Base-by-base conservation (phyloP, 1,140 invertebrate species). In the Nasonia vitripennis region DNA sequence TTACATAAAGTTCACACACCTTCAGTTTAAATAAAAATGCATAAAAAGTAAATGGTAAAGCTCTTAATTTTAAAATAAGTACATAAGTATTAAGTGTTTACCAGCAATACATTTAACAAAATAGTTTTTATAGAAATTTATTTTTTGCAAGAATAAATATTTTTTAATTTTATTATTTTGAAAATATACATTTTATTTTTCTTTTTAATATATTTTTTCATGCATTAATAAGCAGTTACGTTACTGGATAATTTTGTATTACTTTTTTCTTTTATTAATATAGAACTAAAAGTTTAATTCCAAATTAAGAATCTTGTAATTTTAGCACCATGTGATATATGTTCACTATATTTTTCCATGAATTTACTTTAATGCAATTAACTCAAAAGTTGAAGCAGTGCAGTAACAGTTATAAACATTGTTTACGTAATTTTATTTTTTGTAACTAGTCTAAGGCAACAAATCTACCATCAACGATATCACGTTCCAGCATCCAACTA, bases 391-490 rank as follows among this genome's bases (percentile, higher is more conserved):
- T 81, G 37, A 81, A 79, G 78, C 71, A 81, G 84, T 85, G 78
- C 84, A 68, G 51, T 81, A 81, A 85, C 84, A 75, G 84, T 87
- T 81, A 79, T 74, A 84, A 62, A 79, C 23, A 79, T 62, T 31
- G 20, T 79, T 79, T 41, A 62, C 68, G n/a, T 62, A 83, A 81
- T 83, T 27, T 27, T 81, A 41, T 75, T 85, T 85, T 67, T 78
- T n/a, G 11, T 83, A 51, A 23, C 51, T 86, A 84, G 81, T 86
- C 77, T 55, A 51, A 27, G 86, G 77, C 84, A 78, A 87, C 55
- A 41, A 20, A 80, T 80, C 78, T 80, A 80, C 55, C 34, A 80
- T 80, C 37, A 80, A 80, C 34, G 31, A 80, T 80, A 68, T 68
- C 78, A 80, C 78, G 20, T 37, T 70, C 14, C 62, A 68, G 31